Percentiles rank a stretch among this genome's conserved stretches.
Conservation (phyloP, 2,888 invertebrate genomes). For the Microchrysa polita region DNA sequence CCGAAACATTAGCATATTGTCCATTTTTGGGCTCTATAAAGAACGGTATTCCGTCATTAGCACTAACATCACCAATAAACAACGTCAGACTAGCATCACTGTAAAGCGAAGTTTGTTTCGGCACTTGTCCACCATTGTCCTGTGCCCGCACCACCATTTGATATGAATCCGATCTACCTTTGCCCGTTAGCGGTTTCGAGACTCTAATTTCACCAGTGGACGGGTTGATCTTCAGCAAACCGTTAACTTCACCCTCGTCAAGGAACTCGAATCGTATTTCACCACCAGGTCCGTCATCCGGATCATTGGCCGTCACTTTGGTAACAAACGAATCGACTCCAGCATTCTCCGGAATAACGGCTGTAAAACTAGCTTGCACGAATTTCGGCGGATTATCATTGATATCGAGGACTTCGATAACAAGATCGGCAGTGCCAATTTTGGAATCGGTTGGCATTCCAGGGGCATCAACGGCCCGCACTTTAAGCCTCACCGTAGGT, state of each 20-base stretch:
- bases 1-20: slow-evolving; percentile 75
- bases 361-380: slow-evolving; percentile 70
- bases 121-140: slow-evolving; percentile 72
- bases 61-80: slow-evolving; percentile 81
- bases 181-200: slow-evolving; percentile 74
- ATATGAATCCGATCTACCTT: slow-evolving; percentile 80
- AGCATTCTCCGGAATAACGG: slow-evolving; percentile 82
- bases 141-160: slow-evolving; percentile 73
- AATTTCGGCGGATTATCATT: slow-evolving; percentile 82
- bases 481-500: slow-evolving; percentile 73
- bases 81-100: slow-evolving; percentile 72
- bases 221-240: slow-evolving; percentile 74
- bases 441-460: slow-evolving; percentile 74
- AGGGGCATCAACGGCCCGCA: slow-evolving; percentile 80
- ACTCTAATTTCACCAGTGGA: slow-evolving; percentile 76
- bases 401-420: slow-evolving; percentile 77
- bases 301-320: slow-evolving; percentile 77
- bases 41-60: slow-evolving; percentile 81
- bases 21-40: slow-evolving; percentile 77
- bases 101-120: slow-evolving; percentile 66
- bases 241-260: slow-evolving; percentile 77
- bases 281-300: slow-evolving; percentile 79
- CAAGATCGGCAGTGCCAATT: slow-evolving; percentile 71
- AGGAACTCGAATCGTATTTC: slow-evolving; percentile 77
- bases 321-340: slow-evolving; percentile 72